Evolutionary conservation across 2,888 invertebrate species (phyloP), one percentile per base, ranked within the genome.

Genomic region (Aporophyla nigra): DNA sequence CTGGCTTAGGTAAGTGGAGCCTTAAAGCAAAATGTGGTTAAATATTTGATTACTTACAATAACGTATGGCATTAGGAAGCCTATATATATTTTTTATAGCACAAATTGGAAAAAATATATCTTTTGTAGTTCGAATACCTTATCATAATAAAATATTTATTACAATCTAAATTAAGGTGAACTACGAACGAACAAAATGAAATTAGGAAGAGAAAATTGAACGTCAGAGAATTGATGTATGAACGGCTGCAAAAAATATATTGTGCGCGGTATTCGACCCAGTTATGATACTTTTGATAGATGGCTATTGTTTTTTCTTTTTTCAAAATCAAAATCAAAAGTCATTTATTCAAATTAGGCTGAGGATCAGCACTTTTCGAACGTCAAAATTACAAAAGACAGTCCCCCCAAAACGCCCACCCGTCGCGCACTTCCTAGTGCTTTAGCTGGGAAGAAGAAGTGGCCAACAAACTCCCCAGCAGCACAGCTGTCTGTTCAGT

Each of bases 221-320:
- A 92, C 92, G 95, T 95, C 95, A 94, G 87, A 88, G 79, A 91
- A 94, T 93, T 95, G 95, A 95, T 95, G 92, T 94, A 95, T 95
- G 95, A 91, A 90, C 86, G 80, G 86, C 85, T 85, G 87, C 87
- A 92, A 92, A 93, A 92, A 93, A 87, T 74, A 87, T 73, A 84
- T 85, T 87, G 74, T 74, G 70, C 65, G 74, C 76, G 72, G 58
- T 84, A 78, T 87, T 87, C 92, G 93, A 93, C 93, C 93, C 88
- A 93, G 89, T 93, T 93, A 88, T 87, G 85, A 90, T 91, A 92
- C 84, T 90, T 92, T 90, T 93, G 93, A 93, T 93, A 92, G 92
- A 92, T 92, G 89, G 91, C 90, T 90, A 91, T 89, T 89, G 84
- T 88, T 89, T 81, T 78, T 86, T 87, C 33, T 33, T 33, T 33